These are phyloP conservation scores for Scelioninae gen. 2 DNA, from an alignment of 2,888 invertebrate genomes.

Conservation along the genomic window DNA sequence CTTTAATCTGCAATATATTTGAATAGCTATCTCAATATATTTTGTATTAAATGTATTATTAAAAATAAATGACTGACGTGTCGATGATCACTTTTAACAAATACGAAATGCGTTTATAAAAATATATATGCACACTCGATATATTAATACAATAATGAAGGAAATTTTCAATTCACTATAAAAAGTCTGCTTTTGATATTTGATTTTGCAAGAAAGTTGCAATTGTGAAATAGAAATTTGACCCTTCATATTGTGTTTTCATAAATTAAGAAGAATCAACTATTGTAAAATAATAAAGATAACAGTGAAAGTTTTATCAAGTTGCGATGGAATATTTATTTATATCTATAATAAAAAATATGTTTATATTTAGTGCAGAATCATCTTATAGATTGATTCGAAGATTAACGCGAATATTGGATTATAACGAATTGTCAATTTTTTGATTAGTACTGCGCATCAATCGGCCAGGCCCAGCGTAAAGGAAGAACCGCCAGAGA, in stretches of 20 bases:
- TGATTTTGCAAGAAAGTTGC: background rate
- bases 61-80: conserved; percentile 20
- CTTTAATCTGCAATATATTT: background rate
- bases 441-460: conserved; percentile 75
- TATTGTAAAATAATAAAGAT: no score
- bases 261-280: no score
- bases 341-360: conserved; percentile 11
- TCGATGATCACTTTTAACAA: background rate
- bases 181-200: background rate
- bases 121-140: background rate
- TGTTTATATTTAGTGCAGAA: conserved; percentile 34
- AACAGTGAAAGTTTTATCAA: no score
- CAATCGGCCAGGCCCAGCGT: conserved; percentile 75
- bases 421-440: conserved; percentile 71
- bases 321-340: conserved; percentile 7
- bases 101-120: background rate
- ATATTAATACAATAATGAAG: background rate
- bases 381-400: conserved; percentile 55
- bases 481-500: conserved; percentile 75
- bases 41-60: conserved; percentile 13
- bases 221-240: conserved; percentile 13
- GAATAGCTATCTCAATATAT: conserved; percentile 1
- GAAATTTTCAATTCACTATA: background rate
- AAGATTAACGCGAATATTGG: conserved; percentile 53
- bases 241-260: no score